A percentile compares a stretch with the other conserved stretches of the same genome.
Conservation (phyloP, 2,888 invertebrate species). For the Euplexia lucipara region DNA sequence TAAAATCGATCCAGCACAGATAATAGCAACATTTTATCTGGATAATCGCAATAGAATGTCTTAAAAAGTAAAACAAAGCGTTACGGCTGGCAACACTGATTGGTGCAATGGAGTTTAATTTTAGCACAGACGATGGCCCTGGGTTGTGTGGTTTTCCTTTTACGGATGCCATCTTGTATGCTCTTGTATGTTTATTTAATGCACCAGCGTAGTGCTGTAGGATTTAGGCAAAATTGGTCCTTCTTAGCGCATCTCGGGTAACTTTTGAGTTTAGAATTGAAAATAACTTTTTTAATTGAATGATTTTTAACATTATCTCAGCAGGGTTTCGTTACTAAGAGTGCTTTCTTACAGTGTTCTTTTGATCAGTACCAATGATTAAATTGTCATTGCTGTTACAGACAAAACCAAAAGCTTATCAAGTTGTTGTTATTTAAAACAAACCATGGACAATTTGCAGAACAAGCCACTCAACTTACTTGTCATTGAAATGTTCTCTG, state of each 20-base stretch:
- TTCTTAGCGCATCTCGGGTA: too few species aligned
- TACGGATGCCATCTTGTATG: constrained; percentile 62
- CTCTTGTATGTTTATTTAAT: constrained; percentile 51
- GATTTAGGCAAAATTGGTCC: constrained; percentile 11
- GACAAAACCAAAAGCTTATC: too few species aligned
- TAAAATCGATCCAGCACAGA: constrained; percentile 47
- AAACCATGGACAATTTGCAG: constrained; percentile 31
- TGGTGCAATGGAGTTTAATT: constrained; percentile 75
- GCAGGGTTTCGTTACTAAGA: neutral
- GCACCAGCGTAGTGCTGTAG: constrained; percentile 10
- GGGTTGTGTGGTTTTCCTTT: constrained; percentile 72
- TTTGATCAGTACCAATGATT: neutral
- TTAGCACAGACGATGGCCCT: constrained; percentile 70
- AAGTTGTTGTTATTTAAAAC: neutral
- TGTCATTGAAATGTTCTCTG: constrained; percentile 41
- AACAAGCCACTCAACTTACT: constrained; percentile 18
- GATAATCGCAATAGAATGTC: constrained; percentile 63
- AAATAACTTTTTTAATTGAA: neutral
- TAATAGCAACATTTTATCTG: constrained; percentile 53
- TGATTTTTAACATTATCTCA: neutral
- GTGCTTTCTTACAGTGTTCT: too few species aligned
- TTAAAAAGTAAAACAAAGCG: constrained; percentile 60
- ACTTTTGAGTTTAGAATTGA: neutral
- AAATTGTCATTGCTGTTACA: neutral
- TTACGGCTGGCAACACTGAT: constrained; percentile 68